phyloP scores from a whole-genome alignment of 2,113 vertebrate species.

The Embiotoca jacksoni region DNA sequence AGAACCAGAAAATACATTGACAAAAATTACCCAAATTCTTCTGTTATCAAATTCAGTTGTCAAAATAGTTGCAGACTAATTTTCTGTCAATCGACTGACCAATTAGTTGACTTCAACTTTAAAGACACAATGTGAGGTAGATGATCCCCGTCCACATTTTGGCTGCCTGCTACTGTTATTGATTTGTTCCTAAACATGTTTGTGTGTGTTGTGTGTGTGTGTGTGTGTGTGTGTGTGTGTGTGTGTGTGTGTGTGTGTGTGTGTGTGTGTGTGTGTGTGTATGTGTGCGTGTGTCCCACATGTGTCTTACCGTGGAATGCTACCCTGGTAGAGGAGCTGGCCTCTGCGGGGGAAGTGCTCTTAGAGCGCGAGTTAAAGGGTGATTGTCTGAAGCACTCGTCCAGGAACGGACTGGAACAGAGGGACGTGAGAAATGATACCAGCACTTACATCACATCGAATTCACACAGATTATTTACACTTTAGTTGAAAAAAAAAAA shows the following conservation, averaged over 20 bases:
- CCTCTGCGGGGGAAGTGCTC: conserved; percentile 91
- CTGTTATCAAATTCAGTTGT: neutral
- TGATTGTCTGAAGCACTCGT: conserved; percentile 99
- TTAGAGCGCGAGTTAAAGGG: conserved; percentile 95
- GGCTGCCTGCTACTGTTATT: neutral
- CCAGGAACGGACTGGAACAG: conserved; percentile 92
- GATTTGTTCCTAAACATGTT: neutral
- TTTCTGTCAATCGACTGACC: neutral
- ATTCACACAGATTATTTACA: neutral
- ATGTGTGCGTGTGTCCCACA: neutral
- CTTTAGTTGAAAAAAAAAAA: neutral
- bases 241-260: conserved; percentile 7
- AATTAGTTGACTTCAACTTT: neutral
- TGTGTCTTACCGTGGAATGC: conserved; percentile 87
- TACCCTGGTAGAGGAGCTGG: conserved; percentile 88
- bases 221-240: conserved; percentile 13
- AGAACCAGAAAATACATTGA: neutral
- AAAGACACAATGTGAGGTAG: neutral
- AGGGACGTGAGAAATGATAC: conserved; percentile 30
- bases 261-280: too few relatives aligned
- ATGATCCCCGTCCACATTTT: neutral
- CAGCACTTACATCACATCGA: neutral
- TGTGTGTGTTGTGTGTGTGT: conserved; percentile 5
- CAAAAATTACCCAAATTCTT: neutral
- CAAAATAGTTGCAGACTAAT: neutral